These are phyloP conservation scores for Bombus picipes DNA, from an alignment of 1,140 invertebrate species.

Conservation along the genomic window DNA sequence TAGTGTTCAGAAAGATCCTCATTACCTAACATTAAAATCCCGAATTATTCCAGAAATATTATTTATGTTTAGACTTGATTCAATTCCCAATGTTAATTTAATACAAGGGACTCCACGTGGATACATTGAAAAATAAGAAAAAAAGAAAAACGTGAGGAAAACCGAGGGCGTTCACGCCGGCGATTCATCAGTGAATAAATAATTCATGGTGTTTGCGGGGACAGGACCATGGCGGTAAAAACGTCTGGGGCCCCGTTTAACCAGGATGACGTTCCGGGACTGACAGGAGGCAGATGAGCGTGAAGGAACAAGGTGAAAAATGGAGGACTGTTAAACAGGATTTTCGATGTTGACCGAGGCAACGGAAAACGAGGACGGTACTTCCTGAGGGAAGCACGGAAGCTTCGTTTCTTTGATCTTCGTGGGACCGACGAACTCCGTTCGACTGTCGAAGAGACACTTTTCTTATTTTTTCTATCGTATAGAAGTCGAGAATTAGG, in stretches of 20 bases:
- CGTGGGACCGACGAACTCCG: slow-evolving; percentile 14
- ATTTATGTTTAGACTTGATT: not conserved
- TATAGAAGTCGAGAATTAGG: too few relatives aligned
- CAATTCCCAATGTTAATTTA: not conserved
- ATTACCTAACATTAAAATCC: not conserved
- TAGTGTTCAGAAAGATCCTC: not conserved
- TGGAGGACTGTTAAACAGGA: slow-evolving; percentile 69
- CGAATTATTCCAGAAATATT: not conserved
- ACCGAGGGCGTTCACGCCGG: slow-evolving; percentile 56
- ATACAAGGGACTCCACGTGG: not conserved
- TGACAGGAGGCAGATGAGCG: slow-evolving; percentile 75
- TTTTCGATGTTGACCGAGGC: slow-evolving; percentile 63
- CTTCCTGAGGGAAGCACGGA: slow-evolving; percentile 6
- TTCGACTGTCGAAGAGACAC: too few relatives aligned
- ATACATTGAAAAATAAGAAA: not conserved
- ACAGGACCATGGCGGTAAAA: slow-evolving; percentile 49
- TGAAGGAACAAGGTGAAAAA: slow-evolving; percentile 73
- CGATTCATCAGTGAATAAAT: slow-evolving; percentile 69
- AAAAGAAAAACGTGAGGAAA: slow-evolving; percentile 46
- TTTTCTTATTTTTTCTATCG: not conserved
- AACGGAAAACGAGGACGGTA: slow-evolving; percentile 48
- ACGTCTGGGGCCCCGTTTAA: slow-evolving; percentile 59
- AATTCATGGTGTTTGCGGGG: slow-evolving; percentile 71
- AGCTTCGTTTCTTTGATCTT: slow-evolving; percentile 25
- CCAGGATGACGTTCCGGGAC: slow-evolving; percentile 67